These are phyloP conservation scores for Theretra japonica DNA, from an alignment of 2,888 invertebrate genomes.

Conservation along the genomic window DNA sequence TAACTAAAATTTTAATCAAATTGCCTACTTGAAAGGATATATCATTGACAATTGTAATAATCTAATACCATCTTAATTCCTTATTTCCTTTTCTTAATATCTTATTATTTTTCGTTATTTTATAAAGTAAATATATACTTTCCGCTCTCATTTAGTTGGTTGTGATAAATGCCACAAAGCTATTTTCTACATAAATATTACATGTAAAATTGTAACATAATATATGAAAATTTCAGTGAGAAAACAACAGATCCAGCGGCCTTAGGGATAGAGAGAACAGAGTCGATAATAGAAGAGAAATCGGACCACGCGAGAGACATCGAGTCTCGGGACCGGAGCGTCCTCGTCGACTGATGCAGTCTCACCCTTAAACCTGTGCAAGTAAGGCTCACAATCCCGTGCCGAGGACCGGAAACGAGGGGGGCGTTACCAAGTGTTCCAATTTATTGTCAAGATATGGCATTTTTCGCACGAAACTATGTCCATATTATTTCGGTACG, in stretches of 20 bases:
- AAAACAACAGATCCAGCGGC: slow-evolving; percentile 52
- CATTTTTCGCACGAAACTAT: not conserved
- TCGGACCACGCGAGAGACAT: slow-evolving; percentile 36
- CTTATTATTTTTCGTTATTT: too few species aligned
- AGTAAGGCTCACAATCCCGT: slow-evolving; percentile 27
- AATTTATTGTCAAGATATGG: slow-evolving; percentile 2
- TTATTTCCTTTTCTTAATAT: too few species aligned
- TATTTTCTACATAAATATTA: too few species aligned
- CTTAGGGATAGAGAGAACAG: slow-evolving; percentile 71
- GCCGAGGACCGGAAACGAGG: not conserved
- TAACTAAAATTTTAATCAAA: too few species aligned
- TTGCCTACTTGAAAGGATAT: too few species aligned
- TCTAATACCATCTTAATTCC: too few species aligned
- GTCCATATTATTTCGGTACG: not conserved
- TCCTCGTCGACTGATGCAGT: slow-evolving; percentile 61
- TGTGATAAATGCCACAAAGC: too few species aligned
- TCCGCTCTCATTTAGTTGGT: too few species aligned
- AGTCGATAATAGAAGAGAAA: slow-evolving; percentile 67
- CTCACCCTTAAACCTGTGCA: slow-evolving; percentile 28
- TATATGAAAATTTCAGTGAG: slow-evolving; percentile 35
- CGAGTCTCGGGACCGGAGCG: slow-evolving; percentile 44
- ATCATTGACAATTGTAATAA: too few species aligned
- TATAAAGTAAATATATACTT: too few species aligned
- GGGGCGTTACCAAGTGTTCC: slow-evolving; percentile 15
- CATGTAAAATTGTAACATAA: not conserved